Conservation (phyloP, 2,888 invertebrate genomes). For the Steinernema carpocapsae region DNA sequence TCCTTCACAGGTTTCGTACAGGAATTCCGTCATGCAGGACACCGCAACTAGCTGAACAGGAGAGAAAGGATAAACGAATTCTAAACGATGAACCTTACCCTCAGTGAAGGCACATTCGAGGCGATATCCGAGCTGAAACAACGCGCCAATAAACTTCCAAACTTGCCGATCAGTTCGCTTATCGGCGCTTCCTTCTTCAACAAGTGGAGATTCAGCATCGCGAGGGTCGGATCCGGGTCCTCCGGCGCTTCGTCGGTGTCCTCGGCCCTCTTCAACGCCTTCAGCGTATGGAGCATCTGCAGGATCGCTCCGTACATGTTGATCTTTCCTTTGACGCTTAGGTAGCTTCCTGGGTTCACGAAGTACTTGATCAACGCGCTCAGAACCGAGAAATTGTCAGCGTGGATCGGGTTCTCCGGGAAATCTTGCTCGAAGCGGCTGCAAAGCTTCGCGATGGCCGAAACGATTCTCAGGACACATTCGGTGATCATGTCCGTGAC, state of each 20-base stretch:
- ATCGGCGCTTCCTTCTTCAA: neutral
- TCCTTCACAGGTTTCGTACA: neutral
- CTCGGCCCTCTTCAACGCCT: neutral
- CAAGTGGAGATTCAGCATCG: neutral
- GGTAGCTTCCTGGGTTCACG: neutral
- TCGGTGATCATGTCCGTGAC: slow-evolving; percentile 19
- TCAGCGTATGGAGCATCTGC: neutral
- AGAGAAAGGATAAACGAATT: neutral
- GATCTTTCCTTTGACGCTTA: neutral
- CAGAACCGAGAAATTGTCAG: neutral
- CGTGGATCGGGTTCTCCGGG: neutral
- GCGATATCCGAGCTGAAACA: neutral
- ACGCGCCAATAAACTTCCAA: neutral
- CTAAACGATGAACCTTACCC: neutral
- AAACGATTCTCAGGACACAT: neutral
- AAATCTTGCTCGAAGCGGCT: neutral
- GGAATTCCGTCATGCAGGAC: neutral
- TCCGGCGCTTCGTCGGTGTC: neutral
- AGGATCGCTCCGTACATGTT: slow-evolving; percentile 8
- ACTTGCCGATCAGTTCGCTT: neutral
- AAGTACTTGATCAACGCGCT: neutral
- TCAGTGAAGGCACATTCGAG: neutral
- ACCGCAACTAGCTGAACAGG: neutral
- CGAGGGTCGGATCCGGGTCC: neutral
- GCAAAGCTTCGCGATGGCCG: neutral